Base-by-base conservation (phyloP, 2,113 vertebrate species). In the Lagopus leucura region DNA sequence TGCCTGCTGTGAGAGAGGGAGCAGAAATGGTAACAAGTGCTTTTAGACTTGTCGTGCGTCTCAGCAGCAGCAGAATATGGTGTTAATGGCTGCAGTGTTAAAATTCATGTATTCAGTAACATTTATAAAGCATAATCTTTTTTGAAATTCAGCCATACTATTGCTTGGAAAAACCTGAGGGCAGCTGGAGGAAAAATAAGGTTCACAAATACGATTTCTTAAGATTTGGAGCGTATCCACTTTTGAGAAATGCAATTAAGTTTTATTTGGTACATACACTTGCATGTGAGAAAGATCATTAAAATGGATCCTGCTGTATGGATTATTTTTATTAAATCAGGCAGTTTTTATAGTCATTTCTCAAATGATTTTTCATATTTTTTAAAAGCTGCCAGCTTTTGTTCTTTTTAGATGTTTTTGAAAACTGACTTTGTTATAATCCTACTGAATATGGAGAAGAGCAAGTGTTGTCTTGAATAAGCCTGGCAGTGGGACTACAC, bases 11-110 rank as follows among this genome's bases (percentile, higher is more conserved):
- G 74, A 71, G 73, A 11, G 28, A 54, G 13, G 32, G 54, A 74
- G 27, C 57, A 50, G 45, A 24, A 74, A 10, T 30, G 13, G 47
- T 25, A 70, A 15, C 45, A 70, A 54, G 16, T 2, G 2, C 40
- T 0, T 1, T 57, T 36, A 45, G 69, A n/a, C 47, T 67, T n/a
- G n/a, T 66, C 3, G 0, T 71, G 54, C 36, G 40, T 66, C 80
- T 81, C 1, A 0, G 30, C 20, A 54, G 48, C 67, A 47, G 40
- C 18, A 36, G 45, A 77, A 71, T 0, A 1, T 60, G 66, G 60
- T 91, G 24, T 48, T 82, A 84, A 52, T 94, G 67, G 47, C 84
- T 65, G 21, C 40, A 80, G 24, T 43, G 25, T 84, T 92, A 75
- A 75, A 89, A 87, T 75, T 43, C 21, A 21, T 65, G 19, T 43